Percentiles rank a stretch among this genome's conserved stretches.
Conservation (phyloP, 2,888 invertebrate genomes). For the Trichogramma dendrolimi region DNA sequence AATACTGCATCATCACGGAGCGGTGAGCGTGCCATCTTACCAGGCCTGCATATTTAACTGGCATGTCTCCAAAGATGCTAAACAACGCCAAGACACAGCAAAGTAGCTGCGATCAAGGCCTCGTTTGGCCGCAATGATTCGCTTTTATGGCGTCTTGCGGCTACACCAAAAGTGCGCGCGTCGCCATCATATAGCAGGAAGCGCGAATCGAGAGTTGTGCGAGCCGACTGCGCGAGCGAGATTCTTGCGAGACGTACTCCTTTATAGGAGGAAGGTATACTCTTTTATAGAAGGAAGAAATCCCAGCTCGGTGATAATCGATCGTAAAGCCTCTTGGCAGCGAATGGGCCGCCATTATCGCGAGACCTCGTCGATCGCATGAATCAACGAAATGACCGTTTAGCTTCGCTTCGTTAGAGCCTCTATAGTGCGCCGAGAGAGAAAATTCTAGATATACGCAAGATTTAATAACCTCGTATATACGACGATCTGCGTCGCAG, state of each 20-base stretch:
- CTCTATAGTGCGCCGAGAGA: neutral
- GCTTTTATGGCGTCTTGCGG: slow-evolving; percentile 6
- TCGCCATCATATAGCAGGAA: too few relatives aligned
- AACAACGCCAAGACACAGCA: slow-evolving; percentile 17
- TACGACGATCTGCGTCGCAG: too few relatives aligned
- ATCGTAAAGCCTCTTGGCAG: slow-evolving; percentile 42
- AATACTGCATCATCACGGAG: too few relatives aligned
- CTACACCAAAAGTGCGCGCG: neutral
- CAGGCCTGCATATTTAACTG: neutral
- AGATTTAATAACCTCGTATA: slow-evolving; percentile 18
- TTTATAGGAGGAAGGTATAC: too few relatives aligned
- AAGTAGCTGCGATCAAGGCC: slow-evolving; percentile 42
- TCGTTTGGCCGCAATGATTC: neutral
- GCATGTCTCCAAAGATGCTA: slow-evolving; percentile 26
- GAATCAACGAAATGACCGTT: slow-evolving; percentile 33
- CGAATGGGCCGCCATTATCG: slow-evolving; percentile 35
- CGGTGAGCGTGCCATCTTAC: too few relatives aligned
- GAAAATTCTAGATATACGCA: neutral
- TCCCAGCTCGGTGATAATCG: slow-evolving; percentile 44
- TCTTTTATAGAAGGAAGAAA: slow-evolving; percentile 22
- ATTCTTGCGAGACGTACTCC: slow-evolving; percentile 27
- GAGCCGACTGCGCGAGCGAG: slow-evolving; percentile 32
- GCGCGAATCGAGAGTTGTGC: slow-evolving; percentile 22
- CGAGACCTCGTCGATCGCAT: slow-evolving; percentile 24
- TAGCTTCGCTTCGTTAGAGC: slow-evolving; percentile 24